Evolutionary conservation across 2,888 invertebrate genomes (phyloP).

Genomic region (Bruchidius siliquastri): DNA sequence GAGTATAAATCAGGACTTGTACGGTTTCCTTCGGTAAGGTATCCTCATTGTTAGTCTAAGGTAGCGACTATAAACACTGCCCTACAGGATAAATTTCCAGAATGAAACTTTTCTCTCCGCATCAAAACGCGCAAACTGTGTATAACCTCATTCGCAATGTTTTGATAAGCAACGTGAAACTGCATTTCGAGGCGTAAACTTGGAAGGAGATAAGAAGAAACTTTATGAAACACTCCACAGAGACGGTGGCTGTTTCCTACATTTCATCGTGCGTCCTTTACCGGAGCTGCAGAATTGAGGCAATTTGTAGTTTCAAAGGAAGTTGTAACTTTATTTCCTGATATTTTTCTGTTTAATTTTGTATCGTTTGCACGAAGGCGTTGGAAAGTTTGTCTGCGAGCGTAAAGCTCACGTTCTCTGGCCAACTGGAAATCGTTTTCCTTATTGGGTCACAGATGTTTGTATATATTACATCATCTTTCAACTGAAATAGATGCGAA

Average conservation of each 20-base stretch:
- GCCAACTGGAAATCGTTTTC: not conserved
- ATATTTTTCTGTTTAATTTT: not conserved
- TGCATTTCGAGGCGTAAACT: not conserved
- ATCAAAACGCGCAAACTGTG: not conserved
- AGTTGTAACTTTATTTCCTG: not conserved
- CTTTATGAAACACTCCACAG: not conserved
- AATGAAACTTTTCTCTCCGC: not conserved
- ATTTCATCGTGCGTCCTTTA: not conserved
- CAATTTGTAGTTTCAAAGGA: not conserved
- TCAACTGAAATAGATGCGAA: no score
- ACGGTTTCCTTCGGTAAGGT: no score
- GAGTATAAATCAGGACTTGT: no score
- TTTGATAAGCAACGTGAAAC: not conserved
- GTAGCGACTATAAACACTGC: no score
- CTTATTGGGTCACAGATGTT: no score
- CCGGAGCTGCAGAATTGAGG: not conserved
- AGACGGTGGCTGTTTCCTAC: not conserved
- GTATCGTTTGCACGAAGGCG: not conserved
- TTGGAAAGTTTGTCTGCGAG: not conserved
- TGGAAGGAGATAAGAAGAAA: not conserved
- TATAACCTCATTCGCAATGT: not conserved
- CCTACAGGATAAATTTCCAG: no score
- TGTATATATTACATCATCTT: no score
- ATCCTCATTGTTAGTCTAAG: no score
- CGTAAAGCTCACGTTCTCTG: not conserved